phyloP scores from a whole-genome alignment of 2,113 vertebrate species.

The Hippopotamus amphibius region DNA sequence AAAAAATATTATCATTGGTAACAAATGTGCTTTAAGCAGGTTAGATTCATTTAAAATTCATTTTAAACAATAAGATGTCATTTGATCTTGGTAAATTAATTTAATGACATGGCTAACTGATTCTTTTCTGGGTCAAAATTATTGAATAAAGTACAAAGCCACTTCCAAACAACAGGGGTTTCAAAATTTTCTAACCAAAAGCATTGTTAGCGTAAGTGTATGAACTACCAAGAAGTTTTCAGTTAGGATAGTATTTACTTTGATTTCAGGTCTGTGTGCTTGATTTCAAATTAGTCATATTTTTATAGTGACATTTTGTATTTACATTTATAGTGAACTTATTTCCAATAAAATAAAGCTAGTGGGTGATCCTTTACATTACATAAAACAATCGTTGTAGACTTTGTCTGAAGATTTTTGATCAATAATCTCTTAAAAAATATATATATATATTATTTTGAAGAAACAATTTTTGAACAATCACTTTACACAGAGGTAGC shows the following conservation, averaged over 20 bases:
- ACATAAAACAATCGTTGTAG: not conserved
- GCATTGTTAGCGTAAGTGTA: not conserved
- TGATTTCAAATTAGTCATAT: not conserved
- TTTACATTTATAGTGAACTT: not conserved
- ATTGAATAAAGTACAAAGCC: not conserved
- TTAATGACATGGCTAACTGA: not conserved
- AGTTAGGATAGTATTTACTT: not conserved
- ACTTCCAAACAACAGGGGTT: not conserved
- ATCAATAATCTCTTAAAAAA: not conserved
- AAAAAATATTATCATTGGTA: not conserved
- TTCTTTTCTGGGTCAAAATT: slow-evolving; percentile 4
- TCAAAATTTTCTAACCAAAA: slow-evolving; percentile 12
- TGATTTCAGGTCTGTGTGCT: not conserved
- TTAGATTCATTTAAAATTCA: slow-evolving; percentile 27
- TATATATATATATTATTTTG: not conserved
- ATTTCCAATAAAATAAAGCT: not conserved
- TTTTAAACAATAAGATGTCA: not conserved
- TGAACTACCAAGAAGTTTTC: not conserved
- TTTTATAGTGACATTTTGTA: not conserved
- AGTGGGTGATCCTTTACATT: not conserved
- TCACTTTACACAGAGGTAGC: not conserved
- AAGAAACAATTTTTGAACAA: not conserved
- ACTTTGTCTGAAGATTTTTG: slow-evolving; percentile 10
- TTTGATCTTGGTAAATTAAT: not conserved
- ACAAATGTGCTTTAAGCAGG: not conserved